Conservation (phyloP, 2,113 vertebrate genomes). For the Lampris incognitus region DNA sequence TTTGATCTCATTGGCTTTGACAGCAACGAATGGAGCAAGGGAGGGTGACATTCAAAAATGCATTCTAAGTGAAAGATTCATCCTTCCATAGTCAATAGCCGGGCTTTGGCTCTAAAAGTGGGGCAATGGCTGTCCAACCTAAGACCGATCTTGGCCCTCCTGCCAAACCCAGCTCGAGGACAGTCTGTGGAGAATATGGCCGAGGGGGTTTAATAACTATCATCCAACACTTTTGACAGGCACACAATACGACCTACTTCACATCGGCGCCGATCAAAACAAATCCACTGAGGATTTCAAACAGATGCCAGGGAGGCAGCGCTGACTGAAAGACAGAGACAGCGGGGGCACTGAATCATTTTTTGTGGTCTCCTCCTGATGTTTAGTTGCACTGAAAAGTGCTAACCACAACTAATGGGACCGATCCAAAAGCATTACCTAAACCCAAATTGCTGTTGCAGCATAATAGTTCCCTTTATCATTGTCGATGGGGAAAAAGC, state of each 20-base stretch:
- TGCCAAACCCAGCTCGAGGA: slow-evolving; percentile 53
- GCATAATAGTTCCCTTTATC: slow-evolving; percentile 55
- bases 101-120: slow-evolving; percentile 43
- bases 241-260: slow-evolving; percentile 41
- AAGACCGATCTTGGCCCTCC: slow-evolving; percentile 35
- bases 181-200: slow-evolving; percentile 38
- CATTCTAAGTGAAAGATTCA: slow-evolving; percentile 47
- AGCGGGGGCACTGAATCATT: slow-evolving; percentile 53
- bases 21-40: slow-evolving; percentile 52
- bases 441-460: slow-evolving; percentile 57
- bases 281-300: slow-evolving; percentile 39
- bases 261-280: slow-evolving; percentile 36
- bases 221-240: slow-evolving; percentile 55
- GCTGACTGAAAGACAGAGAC: slow-evolving; percentile 46
- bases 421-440: slow-evolving; percentile 61
- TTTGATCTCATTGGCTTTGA: slow-evolving; percentile 65
- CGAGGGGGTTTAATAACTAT: slow-evolving; percentile 49
- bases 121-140: slow-evolving; percentile 35
- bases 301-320: slow-evolving; percentile 43
- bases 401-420: slow-evolving; percentile 60
- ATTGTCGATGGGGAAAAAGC: slow-evolving; percentile 42
- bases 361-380: slow-evolving; percentile 62
- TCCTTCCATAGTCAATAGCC: slow-evolving; percentile 40
- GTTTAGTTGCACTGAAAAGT: slow-evolving; percentile 56
- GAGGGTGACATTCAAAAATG: slow-evolving; percentile 46